Percentiles rank a stretch among this genome's conserved stretches.
Conservation (phyloP, 2,888 invertebrate genomes). For the Hermaeophaga mercurialis region DNA sequence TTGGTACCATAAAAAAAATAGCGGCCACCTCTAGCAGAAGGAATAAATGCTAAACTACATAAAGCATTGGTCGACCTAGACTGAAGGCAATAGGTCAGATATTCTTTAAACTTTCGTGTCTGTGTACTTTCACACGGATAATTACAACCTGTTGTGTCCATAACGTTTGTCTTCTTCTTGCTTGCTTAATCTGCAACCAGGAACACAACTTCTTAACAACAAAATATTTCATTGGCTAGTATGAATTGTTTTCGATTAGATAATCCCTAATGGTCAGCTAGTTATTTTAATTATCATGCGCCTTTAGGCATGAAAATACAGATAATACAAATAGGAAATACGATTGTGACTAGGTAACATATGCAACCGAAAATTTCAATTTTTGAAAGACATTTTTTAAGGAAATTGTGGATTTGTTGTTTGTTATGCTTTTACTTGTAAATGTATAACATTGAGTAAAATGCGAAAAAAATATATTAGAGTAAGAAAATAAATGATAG, state of each 20-base stretch:
- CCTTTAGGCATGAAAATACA: constrained; percentile 9
- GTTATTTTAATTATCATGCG: constrained; percentile 7
- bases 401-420: too few species aligned
- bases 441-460: too few species aligned
- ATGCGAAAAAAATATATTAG: too few species aligned
- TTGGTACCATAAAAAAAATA: too few species aligned
- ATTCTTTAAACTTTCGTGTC: constrained; percentile 36
- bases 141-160: constrained; percentile 26
- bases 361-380: too few species aligned
- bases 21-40: constrained; percentile 7
- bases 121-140: constrained; percentile 36
- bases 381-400: too few species aligned
- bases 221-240: constrained; percentile 7
- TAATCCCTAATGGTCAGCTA: constrained; percentile 16
- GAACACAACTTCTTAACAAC: constrained; percentile 1
- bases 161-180: constrained; percentile 20
- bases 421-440: too few species aligned
- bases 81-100: constrained; percentile 39
- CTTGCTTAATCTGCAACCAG: constrained; percentile 10
- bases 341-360: too few species aligned
- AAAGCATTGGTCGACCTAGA: too few species aligned
- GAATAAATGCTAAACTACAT: constrained; percentile 31
- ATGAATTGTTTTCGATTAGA: constrained; percentile 13
- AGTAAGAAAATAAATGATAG: too few species aligned
- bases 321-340: background rate